Base-by-base conservation (phyloP, 2,888 invertebrate genomes). In the Dermolepida albohirtum region DNA sequence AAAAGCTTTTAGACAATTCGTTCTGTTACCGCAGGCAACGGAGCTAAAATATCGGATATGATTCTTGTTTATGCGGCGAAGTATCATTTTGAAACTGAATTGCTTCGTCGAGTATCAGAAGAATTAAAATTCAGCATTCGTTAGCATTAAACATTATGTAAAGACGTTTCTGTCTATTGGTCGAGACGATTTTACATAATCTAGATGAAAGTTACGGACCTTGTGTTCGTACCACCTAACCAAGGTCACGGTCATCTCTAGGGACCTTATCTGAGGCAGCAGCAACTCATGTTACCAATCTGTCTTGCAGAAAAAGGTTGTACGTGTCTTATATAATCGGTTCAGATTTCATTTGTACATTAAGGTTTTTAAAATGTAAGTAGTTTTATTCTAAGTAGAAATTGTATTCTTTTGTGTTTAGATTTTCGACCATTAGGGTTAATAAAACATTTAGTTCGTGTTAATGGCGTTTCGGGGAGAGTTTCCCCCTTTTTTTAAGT, bases 1-100 rank as follows among this genome's bases (percentile, higher is more conserved):
- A 52, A 78, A 75, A 16, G 74, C 40, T 72, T 78, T 76, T 44
- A 16, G 11, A 27, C 16, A 66, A 57, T 66, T 66, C 49, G 5
- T 44, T 59, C 44, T 27, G 34, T 14, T 34, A 10, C 0, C 7
- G 5, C 12, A 6, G 4, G 47, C 12, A 27, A 59, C 22, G 6
- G 47, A 14, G 0, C 11, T 49, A 22, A 8, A 59, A 11, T 14
- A 44, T 16, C 43, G 29, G 27, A 22, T 22, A 49, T 8, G 11
- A 22, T 22, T 17, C n/a, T 49, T 49, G 8, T 49, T 7, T 11
- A 49, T 10, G 12, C 11, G 22, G 6, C 6, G 17, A 6, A 49
- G 16, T n/a, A 22, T 49, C 22, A 49, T 49, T 22, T 14, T 34
- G 10, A 34, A 6, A 34, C 34, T 34, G 34, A 29, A 29, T 29